Conservation (phyloP, 2,113 vertebrate genomes). For the Pholis gunnellus region DNA sequence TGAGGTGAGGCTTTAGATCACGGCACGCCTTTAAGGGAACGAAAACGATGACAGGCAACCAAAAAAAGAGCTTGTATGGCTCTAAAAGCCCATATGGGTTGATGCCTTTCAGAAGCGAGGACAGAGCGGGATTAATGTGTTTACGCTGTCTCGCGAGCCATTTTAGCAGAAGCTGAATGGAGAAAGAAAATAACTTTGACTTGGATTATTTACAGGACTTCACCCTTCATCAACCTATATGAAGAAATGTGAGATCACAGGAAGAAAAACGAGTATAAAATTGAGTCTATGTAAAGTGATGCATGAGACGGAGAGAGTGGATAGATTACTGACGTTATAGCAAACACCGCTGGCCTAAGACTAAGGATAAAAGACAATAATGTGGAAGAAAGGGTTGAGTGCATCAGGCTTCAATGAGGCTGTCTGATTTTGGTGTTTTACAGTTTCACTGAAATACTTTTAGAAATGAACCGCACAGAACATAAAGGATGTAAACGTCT, state of each 20-base stretch:
- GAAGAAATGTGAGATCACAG: neutral
- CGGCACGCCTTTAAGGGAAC: neutral
- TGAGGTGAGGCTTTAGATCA: neutral
- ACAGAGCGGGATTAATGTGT: neutral
- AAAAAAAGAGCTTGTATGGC: neutral
- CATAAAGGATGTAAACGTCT: neutral
- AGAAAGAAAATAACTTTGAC: neutral
- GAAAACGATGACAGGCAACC: neutral
- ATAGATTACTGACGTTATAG: neutral
- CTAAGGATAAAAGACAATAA: neutral
- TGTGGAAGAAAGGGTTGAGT: neutral
- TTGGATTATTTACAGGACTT: neutral
- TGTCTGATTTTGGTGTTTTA: neutral
- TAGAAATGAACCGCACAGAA: neutral
- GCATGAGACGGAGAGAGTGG: neutral
- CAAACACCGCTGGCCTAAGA: neutral
- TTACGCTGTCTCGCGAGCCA: slow-evolving; percentile 1
- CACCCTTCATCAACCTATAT: neutral
- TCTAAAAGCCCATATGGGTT: neutral
- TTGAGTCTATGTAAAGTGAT: neutral
- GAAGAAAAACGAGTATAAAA: neutral
- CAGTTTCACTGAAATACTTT: neutral
- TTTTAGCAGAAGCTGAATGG: neutral
- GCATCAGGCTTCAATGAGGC: neutral
- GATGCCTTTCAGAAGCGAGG: slow-evolving; percentile 4